Percentiles rank a stretch among this genome's conserved stretches.
These are phyloP conservation scores for Chrysocyon brachyurus DNA, from an alignment of 2,797 vertebrate genomes.

Conservation along the genomic window DNA sequence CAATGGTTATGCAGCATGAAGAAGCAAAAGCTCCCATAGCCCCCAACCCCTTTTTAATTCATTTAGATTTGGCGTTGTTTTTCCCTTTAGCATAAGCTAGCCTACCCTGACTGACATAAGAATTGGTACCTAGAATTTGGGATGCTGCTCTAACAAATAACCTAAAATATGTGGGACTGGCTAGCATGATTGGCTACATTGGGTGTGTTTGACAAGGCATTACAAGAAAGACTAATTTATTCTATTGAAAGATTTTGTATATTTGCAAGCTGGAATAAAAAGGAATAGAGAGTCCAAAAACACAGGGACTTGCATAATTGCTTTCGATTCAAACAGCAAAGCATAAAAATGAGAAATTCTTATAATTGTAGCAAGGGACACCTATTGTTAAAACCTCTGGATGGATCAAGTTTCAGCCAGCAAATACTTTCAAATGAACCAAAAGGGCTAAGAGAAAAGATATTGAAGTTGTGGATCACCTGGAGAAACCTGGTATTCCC, in stretches of 20 bases:
- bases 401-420: not conserved
- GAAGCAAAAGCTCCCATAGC: not conserved
- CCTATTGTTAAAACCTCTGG: conserved; percentile 17
- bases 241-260: conserved; percentile 19
- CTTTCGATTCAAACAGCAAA: conserved; percentile 3
- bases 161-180: not conserved
- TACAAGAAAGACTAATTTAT: not conserved
- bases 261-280: conserved; percentile 29
- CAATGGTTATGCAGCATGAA: not conserved
- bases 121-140: conserved; percentile 26
- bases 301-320: not conserved
- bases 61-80: not conserved
- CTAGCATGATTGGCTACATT: not conserved
- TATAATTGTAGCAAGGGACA: not conserved
- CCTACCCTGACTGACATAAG: not conserved
- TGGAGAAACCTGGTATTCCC: not conserved
- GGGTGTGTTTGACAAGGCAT: not conserved
- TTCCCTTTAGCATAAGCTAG: not conserved
- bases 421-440: not conserved
- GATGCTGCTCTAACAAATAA: not conserved
- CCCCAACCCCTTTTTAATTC: accelerated
- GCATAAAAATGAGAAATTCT: conserved; percentile 43
- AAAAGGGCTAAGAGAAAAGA: not conserved
- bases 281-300: not conserved
- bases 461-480: not conserved